Evolutionary conservation across 2,888 invertebrate species (phyloP).

Genomic region (Rhorus exstirpatorius): DNA sequence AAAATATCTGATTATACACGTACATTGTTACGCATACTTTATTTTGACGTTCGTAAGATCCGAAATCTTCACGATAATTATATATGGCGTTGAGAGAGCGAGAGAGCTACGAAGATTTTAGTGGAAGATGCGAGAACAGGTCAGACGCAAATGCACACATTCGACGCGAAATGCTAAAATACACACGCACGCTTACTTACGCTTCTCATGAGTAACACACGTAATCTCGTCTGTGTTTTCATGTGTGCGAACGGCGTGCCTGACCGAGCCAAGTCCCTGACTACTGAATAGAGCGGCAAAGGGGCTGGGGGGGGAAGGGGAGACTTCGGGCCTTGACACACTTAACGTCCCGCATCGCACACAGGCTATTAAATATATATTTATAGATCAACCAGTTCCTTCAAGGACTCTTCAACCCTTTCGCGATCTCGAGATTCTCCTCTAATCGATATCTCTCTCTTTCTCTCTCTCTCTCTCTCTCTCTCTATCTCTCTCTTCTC

Average conservation of each 20-base stretch:
- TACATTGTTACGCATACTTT: no score
- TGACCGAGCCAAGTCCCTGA: conserved; percentile 66
- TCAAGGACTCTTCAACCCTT: conserved; percentile 69
- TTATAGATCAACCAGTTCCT: conserved; percentile 70
- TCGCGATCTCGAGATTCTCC: conserved; percentile 66
- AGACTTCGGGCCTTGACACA: conserved; percentile 69
- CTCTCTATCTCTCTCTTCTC: not conserved
- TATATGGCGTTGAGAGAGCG: not conserved
- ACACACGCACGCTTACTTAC: not conserved
- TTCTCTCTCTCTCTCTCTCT: not conserved
- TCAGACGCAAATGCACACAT: conserved; percentile 21
- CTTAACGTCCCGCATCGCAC: conserved; percentile 68
- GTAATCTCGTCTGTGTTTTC: not conserved
- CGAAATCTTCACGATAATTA: conserved; percentile 16
- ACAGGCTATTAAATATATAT: conserved; percentile 67
- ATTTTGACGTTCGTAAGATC: not conserved
- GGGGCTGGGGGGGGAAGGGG: conserved; percentile 2
- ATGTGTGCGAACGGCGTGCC: conserved; percentile 42
- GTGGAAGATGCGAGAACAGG: conserved; percentile 57
- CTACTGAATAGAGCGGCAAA: conserved; percentile 41
- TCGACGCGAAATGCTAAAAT: not conserved
- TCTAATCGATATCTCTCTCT: conserved; percentile 34
- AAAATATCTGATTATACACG: no score
- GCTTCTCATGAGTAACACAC: conserved; percentile 8
- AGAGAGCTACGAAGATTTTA: conserved; percentile 20